Evolutionary conservation across 2,888 invertebrate genomes (phyloP).

Genomic region (Cerceris rybyensis): DNA sequence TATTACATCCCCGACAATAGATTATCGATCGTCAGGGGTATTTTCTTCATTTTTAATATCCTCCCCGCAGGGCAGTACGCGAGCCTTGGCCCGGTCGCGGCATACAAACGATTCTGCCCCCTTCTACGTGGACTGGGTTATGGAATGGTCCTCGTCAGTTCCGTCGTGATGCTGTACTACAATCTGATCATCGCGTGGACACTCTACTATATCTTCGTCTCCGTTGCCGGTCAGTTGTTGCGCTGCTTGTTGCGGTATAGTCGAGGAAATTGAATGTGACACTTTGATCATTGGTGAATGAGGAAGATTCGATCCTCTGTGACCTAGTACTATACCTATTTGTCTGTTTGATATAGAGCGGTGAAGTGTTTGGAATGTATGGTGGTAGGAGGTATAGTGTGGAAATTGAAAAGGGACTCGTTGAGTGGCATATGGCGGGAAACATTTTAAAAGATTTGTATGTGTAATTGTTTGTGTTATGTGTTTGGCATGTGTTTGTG

Average conservation of each 20-base stretch:
- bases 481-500: too few relatives aligned
- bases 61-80: conserved; percentile 87
- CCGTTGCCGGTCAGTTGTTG: conserved; percentile 83
- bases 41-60: conserved; percentile 27
- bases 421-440: too few relatives aligned
- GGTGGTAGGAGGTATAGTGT: too few relatives aligned
- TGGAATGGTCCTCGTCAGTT: conserved; percentile 90
- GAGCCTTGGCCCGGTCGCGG: conserved; percentile 89
- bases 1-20: conserved; percentile 21
- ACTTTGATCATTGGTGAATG: background rate
- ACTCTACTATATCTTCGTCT: conserved; percentile 89
- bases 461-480: too few relatives aligned
- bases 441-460: too few relatives aligned
- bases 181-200: conserved; percentile 91
- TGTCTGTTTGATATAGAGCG: too few relatives aligned
- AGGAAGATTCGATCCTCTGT: too few relatives aligned
- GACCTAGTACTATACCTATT: too few relatives aligned
- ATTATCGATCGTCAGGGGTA: conserved; percentile 36
- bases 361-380: too few relatives aligned
- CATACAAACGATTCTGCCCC: conserved; percentile 91
- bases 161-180: conserved; percentile 89
- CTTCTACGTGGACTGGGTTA: conserved; percentile 89
- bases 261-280: background rate
- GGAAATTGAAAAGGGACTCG: too few relatives aligned
- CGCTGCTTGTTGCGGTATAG: background rate